phyloP scores from a whole-genome alignment of 1,140 invertebrate genomes.

The Contarinia nasturtii region DNA sequence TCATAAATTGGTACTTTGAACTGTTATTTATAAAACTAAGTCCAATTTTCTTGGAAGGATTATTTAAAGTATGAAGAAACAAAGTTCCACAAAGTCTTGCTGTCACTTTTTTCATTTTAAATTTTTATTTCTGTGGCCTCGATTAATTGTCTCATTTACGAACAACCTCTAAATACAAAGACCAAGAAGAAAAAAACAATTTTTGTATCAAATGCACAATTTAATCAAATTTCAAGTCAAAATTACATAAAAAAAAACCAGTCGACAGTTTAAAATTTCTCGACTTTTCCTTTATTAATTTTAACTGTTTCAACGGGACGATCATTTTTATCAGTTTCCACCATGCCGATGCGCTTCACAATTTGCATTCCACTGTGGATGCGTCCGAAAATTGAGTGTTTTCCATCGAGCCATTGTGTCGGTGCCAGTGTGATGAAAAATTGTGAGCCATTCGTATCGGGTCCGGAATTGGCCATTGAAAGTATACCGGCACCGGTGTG shows the following conservation, averaged over 20 bases:
- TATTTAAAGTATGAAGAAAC: too few species aligned
- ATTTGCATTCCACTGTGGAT: constrained; percentile 74
- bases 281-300: constrained; percentile 53
- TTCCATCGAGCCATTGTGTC: constrained; percentile 94
- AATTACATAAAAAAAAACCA: not conserved
- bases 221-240: too few species aligned
- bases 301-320: constrained; percentile 76
- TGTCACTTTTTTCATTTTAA: too few species aligned
- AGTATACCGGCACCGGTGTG: constrained; percentile 66
- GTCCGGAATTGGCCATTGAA: constrained; percentile 75
- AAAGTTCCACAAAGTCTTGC: too few species aligned
- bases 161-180: too few species aligned
- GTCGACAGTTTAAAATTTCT: constrained; percentile 23
- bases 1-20: too few species aligned
- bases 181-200: too few species aligned
- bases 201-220: too few species aligned
- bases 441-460: constrained; percentile 92
- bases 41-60: too few species aligned
- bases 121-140: too few species aligned
- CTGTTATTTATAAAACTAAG: too few species aligned
- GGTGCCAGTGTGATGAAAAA: constrained; percentile 96
- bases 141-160: too few species aligned
- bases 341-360: constrained; percentile 76
- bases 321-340: constrained; percentile 83
- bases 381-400: constrained; percentile 92